Evolutionary conservation across 1,140 invertebrate species (phyloP).

Genomic region (Microplitis mediator): DNA sequence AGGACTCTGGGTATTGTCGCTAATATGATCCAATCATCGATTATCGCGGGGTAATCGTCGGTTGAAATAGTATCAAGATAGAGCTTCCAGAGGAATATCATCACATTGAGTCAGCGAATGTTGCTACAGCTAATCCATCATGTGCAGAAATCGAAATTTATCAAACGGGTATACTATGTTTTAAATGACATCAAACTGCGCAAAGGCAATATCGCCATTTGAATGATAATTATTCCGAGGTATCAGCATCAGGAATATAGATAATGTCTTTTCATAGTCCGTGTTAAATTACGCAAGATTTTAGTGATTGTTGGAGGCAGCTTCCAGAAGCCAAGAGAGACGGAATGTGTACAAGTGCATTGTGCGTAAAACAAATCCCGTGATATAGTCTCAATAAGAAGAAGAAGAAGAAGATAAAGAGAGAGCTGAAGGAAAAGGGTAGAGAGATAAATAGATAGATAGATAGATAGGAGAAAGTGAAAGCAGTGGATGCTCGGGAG

Average conservation of each 20-base stretch:
- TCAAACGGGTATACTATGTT: no score
- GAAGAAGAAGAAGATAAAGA: no score
- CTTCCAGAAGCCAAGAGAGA: not conserved
- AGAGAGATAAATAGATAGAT: not conserved
- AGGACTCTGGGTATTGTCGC: slow-evolving; percentile 30
- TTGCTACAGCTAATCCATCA: not conserved
- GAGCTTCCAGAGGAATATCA: not conserved
- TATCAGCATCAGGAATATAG: not conserved
- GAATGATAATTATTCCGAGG: no score
- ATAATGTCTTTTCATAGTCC: not conserved
- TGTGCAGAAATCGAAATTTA: no score
- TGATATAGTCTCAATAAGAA: no score
- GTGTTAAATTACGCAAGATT: not conserved
- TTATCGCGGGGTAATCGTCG: slow-evolving; percentile 31
- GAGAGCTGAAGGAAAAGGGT: not conserved
- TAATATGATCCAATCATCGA: slow-evolving; percentile 37
- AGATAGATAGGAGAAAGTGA: not conserved
- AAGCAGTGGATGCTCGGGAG: not conserved
- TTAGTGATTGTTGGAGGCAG: not conserved
- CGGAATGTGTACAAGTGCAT: not conserved
- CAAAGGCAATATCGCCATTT: no score
- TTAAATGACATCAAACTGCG: no score
- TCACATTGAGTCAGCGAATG: not conserved
- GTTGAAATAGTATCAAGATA: slow-evolving; percentile 19
- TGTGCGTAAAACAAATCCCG: slow-evolving; percentile 4